Conservation (phyloP, 2,113 vertebrate genomes). For the Ginglymostoma cirratum region DNA sequence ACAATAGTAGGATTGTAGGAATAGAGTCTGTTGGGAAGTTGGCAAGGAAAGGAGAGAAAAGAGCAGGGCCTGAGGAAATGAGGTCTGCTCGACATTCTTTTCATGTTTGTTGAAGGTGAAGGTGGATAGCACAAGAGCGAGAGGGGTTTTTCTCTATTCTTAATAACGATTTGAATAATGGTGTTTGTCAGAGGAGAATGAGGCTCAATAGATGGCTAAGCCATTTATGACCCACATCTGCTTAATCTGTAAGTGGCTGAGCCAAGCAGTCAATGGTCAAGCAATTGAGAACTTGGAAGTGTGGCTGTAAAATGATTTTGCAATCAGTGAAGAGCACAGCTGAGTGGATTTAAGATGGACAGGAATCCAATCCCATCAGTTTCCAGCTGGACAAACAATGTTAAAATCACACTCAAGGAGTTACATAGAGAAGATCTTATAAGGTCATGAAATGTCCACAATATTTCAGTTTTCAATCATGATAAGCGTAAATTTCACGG, state of each 20-base stretch:
- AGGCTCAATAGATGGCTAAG: not conserved
- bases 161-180: not conserved
- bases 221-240: not conserved
- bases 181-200: not conserved
- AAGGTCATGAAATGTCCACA: not conserved
- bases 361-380: not conserved
- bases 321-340: not conserved
- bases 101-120: not conserved
- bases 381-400: not conserved
- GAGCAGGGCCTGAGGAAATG: not conserved
- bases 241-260: not conserved
- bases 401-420: not conserved
- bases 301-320: not conserved
- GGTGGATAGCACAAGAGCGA: not conserved
- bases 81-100: not conserved
- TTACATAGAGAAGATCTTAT: not conserved
- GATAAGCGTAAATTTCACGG: not conserved
- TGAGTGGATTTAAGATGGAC: too few relatives aligned
- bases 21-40: not conserved
- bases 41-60: not conserved
- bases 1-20: too few relatives aligned
- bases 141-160: not conserved
- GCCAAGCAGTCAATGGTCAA: not conserved
- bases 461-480: not conserved
- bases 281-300: not conserved